These are phyloP conservation scores for Melitaea athalia DNA, from an alignment of 2,888 invertebrate species.

Conservation along the genomic window DNA sequence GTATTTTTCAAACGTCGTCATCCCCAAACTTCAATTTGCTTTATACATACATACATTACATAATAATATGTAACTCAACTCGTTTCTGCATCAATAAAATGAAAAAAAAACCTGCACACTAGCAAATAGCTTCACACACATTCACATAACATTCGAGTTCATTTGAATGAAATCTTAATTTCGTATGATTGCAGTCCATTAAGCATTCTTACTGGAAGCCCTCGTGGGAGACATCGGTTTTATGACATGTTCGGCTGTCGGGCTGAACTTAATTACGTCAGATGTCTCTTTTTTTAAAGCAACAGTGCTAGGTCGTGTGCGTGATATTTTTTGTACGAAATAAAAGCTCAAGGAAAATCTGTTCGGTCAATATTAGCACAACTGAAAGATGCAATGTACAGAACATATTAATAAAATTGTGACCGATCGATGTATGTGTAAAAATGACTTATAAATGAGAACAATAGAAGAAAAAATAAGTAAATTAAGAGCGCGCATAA, in stretches of 20 bases:
- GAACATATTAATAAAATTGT: too few species aligned
- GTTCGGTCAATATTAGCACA: too few species aligned
- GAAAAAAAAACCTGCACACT: slow-evolving; percentile 4
- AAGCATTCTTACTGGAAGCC: slow-evolving; percentile 22
- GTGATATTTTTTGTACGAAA: background rate
- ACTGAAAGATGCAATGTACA: too few species aligned
- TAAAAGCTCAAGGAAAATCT: too few species aligned
- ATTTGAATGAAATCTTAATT: slow-evolving; percentile 36
- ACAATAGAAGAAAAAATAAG: too few species aligned
- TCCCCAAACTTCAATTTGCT: too few species aligned
- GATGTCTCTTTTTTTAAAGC: background rate
- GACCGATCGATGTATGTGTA: too few species aligned
- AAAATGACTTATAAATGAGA: too few species aligned
- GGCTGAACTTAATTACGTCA: background rate
- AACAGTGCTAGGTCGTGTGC: background rate
- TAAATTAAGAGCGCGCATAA: too few species aligned
- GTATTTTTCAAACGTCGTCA: too few species aligned
- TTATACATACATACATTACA: too few species aligned
- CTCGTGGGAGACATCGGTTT: slow-evolving; percentile 14
- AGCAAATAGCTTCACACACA: background rate
- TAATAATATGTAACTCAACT: too few species aligned
- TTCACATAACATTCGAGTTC: slow-evolving; percentile 16
- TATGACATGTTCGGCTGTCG: background rate
- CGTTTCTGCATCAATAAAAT: background rate
- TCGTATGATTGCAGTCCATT: slow-evolving; percentile 25